A percentile compares a stretch with the other conserved stretches of the same genome.
Evolutionary conservation across 64 coral and sea anemone genomes (phyloP).

Genomic region (Platygyra sinensis): DNA sequence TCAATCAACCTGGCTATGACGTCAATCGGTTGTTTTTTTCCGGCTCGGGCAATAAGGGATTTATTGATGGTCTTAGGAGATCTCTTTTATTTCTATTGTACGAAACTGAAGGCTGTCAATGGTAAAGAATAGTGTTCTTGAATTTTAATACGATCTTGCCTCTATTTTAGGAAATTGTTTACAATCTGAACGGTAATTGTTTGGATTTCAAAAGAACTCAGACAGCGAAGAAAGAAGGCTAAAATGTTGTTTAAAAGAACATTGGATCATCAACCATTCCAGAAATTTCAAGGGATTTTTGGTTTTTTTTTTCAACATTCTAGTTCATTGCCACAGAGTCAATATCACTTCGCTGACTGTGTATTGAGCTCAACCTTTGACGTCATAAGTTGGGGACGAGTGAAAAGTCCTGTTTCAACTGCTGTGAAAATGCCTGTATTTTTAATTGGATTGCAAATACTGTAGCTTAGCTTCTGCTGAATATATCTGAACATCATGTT

Average conservation of each 20-base stretch:
- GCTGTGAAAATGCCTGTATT: background rate
- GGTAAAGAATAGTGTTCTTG: background rate
- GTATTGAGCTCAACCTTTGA: background rate
- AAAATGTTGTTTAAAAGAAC: background rate
- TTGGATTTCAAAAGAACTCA: conserved; percentile 21
- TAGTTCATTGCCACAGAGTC: background rate
- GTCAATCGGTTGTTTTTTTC: conserved; percentile 39
- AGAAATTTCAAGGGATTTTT: conserved; percentile 10
- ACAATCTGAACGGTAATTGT: background rate
- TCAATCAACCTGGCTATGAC: conserved; percentile 27
- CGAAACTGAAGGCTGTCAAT: background rate
- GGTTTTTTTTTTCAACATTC: conserved; percentile 5
- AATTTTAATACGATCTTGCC: background rate
- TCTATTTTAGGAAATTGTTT: conserved; percentile 26
- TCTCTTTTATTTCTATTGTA: conserved; percentile 24
- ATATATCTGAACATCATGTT: background rate
- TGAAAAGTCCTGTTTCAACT: background rate
- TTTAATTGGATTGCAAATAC: background rate
- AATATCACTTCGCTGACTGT: conserved; percentile 4
- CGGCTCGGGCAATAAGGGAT: conserved; percentile 41
- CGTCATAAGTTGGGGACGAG: background rate
- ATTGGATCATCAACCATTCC: background rate
- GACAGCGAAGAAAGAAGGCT: background rate
- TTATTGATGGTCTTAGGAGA: conserved; percentile 38
- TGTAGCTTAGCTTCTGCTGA: background rate